Evolutionary conservation across 1,140 invertebrate species (phyloP).

Genomic region (Drosophila nikananu): DNA sequence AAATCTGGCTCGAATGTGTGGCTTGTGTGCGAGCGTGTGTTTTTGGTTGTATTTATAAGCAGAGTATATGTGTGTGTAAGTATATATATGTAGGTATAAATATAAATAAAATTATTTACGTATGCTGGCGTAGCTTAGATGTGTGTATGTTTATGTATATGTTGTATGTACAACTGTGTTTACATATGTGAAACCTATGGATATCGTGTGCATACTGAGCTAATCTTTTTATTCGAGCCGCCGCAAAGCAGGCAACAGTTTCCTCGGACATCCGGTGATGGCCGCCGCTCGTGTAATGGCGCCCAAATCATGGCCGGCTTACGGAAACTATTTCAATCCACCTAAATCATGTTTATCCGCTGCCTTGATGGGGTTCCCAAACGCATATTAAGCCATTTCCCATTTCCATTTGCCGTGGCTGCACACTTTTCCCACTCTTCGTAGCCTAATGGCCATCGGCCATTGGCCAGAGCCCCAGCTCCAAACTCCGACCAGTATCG

Average conservation of each 20-base stretch:
- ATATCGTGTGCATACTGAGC: conserved; percentile 40
- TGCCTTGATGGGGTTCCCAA: conserved; percentile 65
- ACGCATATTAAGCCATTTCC: conserved; percentile 74
- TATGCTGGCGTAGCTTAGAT: conserved; percentile 13
- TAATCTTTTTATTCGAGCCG: conserved; percentile 45
- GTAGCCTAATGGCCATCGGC: conserved; percentile 40
- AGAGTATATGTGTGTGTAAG: conserved; percentile 36
- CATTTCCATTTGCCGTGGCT: conserved; percentile 55
- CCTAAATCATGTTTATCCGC: conserved; percentile 83
- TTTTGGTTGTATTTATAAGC: conserved; percentile 50
- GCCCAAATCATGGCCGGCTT: conserved; percentile 40
- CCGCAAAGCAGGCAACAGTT: conserved; percentile 70
- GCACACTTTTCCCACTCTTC: conserved; percentile 16
- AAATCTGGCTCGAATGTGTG: conserved; percentile 39
- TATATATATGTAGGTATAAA: conserved; percentile 19
- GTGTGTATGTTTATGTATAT: conserved; percentile 23
- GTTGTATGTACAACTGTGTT: conserved; percentile 58
- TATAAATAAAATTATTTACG: conserved; percentile 50
- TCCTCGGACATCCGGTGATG: conserved; percentile 38
- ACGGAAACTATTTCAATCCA: conserved; percentile 78
- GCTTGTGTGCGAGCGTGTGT: conserved; percentile 17
- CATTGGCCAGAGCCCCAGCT: not conserved
- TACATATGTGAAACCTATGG: conserved; percentile 29
- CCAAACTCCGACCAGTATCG: conserved; percentile 18
- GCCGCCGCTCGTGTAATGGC: conserved; percentile 46